These are phyloP conservation scores for Campoletis sonorensis DNA, from an alignment of 1,140 invertebrate species.

Conservation along the genomic window DNA sequence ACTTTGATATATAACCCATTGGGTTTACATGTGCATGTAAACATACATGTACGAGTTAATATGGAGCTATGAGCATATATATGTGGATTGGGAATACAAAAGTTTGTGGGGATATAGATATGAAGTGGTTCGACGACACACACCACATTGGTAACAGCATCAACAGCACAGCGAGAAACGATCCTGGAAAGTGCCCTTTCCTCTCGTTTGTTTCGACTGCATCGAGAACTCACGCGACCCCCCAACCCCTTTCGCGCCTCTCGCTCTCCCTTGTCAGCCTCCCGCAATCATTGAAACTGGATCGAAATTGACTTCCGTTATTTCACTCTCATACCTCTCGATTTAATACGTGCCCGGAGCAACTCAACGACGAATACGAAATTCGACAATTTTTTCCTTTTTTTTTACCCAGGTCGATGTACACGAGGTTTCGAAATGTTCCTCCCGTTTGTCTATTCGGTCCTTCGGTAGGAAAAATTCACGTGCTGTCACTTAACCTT, in stretches of 20 bases:
- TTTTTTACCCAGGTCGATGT: neutral
- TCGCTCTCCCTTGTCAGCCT: neutral
- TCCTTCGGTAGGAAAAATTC: too few relatives aligned
- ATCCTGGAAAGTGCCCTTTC: constrained; percentile 22
- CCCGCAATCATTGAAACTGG: constrained; percentile 35
- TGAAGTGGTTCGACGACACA: neutral
- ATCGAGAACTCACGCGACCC: constrained; percentile 22
- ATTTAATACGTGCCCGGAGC: neutral
- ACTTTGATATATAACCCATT: constrained; percentile 9
- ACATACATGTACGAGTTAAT: neutral
- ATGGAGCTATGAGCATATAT: neutral
- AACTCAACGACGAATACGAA: neutral
- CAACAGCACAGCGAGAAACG: neutral
- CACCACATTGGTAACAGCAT: neutral
- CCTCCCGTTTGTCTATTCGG: too few relatives aligned
- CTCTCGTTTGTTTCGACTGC: constrained; percentile 27
- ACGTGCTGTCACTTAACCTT: too few relatives aligned
- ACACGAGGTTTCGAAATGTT: too few relatives aligned
- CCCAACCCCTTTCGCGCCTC: too few relatives aligned
- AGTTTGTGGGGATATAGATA: neutral
- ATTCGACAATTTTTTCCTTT: neutral
- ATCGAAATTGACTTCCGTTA: constrained; percentile 34
- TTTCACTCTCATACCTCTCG: neutral
- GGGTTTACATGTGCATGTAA: neutral
- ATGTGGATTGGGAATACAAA: neutral